Evolutionary conservation across 2,888 invertebrate species (phyloP), one percentile per base, ranked within the genome.

Genomic region (Gibbula magus): DNA sequence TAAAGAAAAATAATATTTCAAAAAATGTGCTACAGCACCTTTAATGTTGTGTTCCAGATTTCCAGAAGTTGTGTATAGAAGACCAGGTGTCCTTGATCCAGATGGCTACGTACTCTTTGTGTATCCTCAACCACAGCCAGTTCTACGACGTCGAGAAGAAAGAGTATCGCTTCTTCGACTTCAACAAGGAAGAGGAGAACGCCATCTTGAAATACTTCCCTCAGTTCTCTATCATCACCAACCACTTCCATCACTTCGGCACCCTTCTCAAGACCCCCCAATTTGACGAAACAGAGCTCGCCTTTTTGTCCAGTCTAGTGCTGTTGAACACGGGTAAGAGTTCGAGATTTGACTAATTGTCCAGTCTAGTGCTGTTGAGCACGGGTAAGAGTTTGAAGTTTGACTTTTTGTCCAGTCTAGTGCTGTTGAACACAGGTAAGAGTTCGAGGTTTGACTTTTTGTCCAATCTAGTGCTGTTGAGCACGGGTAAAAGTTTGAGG

Each of bases 1-100:
- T n/a, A n/a, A n/a, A n/a, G n/a, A n/a, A n/a, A n/a, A n/a, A n/a
- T n/a, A n/a, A n/a, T n/a, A n/a, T n/a, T n/a, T n/a, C n/a, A n/a
- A n/a, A 45, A 1, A 45, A 13, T 45, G 13, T 45, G 45, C 35
- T 35, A n/a, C n/a, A n/a, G n/a, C n/a, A n/a, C n/a, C n/a, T n/a
- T n/a, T n/a, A 7, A 13, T 45, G 45, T 45, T 13, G 5, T 7
- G 45, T 45, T 87, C 2, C 88, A 92, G 92, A 90, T 74, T 91
- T 91, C 77, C 85, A 86, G n/a, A 80, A 80, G 2, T 77, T 92
- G 45, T 76, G 83, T 32, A 75, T 92, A 51, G 86, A 89, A 51
- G 90, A 90, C 67, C 91, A 91, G 79, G 89, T 91, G 20, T 77
- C 82, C 7, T 82, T 90, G 76, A 84, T 91, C 7, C 90, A 90